Percentiles rank a stretch among this genome's conserved stretches.
phyloP scores from a whole-genome alignment of 1,140 invertebrate genomes.

The Caenorhabditis latens region DNA sequence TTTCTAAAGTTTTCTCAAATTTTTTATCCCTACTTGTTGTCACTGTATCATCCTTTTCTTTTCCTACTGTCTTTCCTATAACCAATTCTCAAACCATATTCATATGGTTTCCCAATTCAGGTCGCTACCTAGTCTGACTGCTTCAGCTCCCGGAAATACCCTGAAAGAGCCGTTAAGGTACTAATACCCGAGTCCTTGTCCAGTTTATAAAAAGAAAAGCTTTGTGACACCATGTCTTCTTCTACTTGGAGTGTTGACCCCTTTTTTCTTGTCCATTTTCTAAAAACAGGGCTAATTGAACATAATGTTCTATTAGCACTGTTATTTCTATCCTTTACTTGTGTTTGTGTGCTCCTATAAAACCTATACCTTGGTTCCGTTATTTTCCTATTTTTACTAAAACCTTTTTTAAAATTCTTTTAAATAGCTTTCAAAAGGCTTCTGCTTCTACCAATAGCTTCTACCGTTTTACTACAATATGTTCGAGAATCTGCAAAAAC shows the following conservation, averaged over 20 bases:
- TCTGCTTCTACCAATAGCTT: background rate
- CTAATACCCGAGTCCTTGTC: constrained; percentile 51
- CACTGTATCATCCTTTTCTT: no score
- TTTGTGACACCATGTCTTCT: background rate
- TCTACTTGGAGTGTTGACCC: constrained; percentile 7
- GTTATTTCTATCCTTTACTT: background rate
- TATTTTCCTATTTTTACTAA: background rate
- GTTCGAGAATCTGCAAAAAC: background rate
- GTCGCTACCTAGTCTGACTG: constrained; percentile 73
- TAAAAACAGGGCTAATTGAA: no score
- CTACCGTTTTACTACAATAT: background rate
- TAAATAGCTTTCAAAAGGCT: constrained; percentile 22
- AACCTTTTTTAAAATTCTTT: no score
- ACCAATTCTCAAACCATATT: no score
- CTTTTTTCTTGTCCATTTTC: constrained; percentile 21
- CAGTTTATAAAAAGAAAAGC: background rate
- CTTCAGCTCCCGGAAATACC: constrained; percentile 65
- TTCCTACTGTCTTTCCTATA: no score
- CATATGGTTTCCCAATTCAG: constrained; percentile 41
- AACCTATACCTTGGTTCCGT: background rate
- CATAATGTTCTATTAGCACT: no score
- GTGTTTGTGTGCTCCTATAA: constrained; percentile 20
- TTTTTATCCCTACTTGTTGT: no score
- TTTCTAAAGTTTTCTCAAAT: no score
- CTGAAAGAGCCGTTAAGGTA: constrained; percentile 70